Conservation (phyloP, 2,113 vertebrate genomes). For the Elephantulus edwardii region DNA sequence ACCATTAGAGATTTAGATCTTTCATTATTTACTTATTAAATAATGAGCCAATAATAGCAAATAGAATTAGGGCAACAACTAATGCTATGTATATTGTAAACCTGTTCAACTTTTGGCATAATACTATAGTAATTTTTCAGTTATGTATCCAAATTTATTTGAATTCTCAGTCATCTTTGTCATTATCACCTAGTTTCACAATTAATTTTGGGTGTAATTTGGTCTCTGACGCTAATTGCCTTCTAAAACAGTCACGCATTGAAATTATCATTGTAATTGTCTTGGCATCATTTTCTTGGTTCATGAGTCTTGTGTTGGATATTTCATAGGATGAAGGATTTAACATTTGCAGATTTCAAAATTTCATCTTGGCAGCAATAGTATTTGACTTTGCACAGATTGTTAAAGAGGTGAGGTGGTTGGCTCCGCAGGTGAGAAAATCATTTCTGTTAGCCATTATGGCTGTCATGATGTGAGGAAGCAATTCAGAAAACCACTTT, state of each 20-base stretch:
- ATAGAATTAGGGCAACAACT: neutral
- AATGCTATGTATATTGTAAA: neutral
- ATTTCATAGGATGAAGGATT: constrained; percentile 24
- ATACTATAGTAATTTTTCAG: constrained; percentile 36
- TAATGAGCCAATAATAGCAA: no score
- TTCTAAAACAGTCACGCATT: constrained; percentile 38
- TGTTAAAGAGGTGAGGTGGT: constrained; percentile 52
- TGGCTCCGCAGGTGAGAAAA: constrained; percentile 64
- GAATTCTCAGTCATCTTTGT: constrained; percentile 50
- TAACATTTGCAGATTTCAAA: constrained; percentile 64
- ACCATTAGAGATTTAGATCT: neutral
- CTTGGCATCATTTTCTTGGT: constrained; percentile 46
- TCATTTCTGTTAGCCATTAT: constrained; percentile 69
- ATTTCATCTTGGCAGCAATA: constrained; percentile 23
- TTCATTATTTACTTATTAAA: neutral
- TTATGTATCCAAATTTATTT: constrained; percentile 65
- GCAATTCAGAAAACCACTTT: constrained; percentile 39
- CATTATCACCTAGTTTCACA: constrained; percentile 53
- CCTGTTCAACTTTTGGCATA: constrained; percentile 6
- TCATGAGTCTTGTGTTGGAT: constrained; percentile 49
- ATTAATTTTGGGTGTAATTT: constrained; percentile 64
- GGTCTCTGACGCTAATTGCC: constrained; percentile 26
- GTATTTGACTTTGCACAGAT: constrained; percentile 38
- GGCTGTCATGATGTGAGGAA: constrained; percentile 40
- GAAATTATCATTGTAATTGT: constrained; percentile 33